phyloP scores from a whole-genome alignment of 2,888 invertebrate genomes.

The Bhutanitis thaidina region DNA sequence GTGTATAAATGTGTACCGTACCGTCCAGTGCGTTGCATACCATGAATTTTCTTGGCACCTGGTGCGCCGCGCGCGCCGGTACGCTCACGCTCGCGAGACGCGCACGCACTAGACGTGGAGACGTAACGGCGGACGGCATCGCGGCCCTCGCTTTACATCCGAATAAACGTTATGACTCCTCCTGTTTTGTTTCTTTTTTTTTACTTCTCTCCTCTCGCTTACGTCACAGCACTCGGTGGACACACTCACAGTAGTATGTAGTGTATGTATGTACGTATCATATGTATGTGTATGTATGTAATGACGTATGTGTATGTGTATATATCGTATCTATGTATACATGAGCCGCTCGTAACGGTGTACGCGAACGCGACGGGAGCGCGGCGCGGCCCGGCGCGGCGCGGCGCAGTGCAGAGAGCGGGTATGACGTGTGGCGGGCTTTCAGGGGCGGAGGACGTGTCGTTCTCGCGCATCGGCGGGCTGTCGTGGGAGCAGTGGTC shows the following conservation, averaged over 20 bases:
- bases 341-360: neutral
- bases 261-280: constrained; percentile 40
- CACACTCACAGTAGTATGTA: constrained; percentile 69
- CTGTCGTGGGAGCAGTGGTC: constrained; percentile 88
- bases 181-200: constrained; percentile 69
- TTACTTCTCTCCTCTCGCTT: constrained; percentile 66
- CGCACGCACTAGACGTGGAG: no score
- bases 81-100: no score
- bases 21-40: constrained; percentile 45
- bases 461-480: constrained; percentile 84
- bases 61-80: neutral
- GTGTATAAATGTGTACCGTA: constrained; percentile 45
- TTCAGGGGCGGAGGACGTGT: constrained; percentile 81
- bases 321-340: no score
- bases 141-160: neutral
- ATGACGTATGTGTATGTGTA: constrained; percentile 37
- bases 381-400: constrained; percentile 25
- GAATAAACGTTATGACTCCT: constrained; percentile 68
- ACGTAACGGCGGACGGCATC: neutral
- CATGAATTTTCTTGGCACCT: constrained; percentile 31
- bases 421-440: constrained; percentile 43
- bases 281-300: constrained; percentile 40
- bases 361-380: no score
- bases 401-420: constrained; percentile 25
- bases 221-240: constrained; percentile 76